These are phyloP conservation scores for Spisula subtruncata DNA, from an alignment of 2,888 invertebrate species.

Conservation along the genomic window DNA sequence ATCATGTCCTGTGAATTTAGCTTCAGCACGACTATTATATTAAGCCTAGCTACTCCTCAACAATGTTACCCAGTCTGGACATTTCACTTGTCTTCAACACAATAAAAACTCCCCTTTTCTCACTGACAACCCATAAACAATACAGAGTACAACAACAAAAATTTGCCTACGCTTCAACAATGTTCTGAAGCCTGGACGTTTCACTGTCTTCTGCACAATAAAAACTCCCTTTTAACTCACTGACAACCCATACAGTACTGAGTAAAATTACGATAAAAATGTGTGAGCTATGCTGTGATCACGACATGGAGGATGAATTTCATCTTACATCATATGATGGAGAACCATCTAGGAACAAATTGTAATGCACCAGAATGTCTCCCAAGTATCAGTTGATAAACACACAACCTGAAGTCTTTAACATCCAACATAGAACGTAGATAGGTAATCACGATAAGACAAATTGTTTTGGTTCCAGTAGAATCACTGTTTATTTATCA, in stretches of 20 bases:
- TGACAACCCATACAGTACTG: too few species aligned
- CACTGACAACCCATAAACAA: too few species aligned
- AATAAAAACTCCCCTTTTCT: too few species aligned
- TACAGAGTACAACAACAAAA: background rate
- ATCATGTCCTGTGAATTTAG: background rate
- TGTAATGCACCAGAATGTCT: slow-evolving; percentile 26
- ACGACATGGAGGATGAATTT: background rate
- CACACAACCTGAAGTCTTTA: background rate
- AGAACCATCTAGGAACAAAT: background rate
- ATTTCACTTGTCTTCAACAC: too few species aligned
- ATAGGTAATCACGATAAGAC: slow-evolving; percentile 1
- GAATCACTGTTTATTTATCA: slow-evolving; percentile 4
- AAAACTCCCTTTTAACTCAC: background rate
- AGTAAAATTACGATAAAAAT: background rate
- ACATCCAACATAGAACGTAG: background rate
- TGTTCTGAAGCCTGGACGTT: background rate
- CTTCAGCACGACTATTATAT: background rate
- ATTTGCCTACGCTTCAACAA: background rate
- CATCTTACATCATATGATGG: background rate
- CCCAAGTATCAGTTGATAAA: background rate
- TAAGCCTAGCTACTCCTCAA: too few species aligned
- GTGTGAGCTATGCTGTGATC: background rate
- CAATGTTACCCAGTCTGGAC: too few species aligned
- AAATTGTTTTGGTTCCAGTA: background rate
- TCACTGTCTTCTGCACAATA: slow-evolving; percentile 19